Evolutionary conservation across 2,113 vertebrate genomes (phyloP).

Genomic region (Dunckerocampus dactyliophorus): DNA sequence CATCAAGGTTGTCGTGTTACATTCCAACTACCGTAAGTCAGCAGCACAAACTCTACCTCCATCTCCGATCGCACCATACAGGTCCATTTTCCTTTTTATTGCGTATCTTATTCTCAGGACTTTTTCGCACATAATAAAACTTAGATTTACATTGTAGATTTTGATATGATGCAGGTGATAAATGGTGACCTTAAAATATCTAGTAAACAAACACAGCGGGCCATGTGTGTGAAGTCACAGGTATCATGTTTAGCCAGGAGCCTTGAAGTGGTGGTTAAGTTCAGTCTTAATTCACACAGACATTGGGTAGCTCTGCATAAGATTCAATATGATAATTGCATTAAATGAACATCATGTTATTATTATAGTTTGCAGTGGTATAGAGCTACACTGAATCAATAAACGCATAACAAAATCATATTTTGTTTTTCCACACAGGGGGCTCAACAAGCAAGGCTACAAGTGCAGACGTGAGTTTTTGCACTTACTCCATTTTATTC

Average conservation of each 20-base stretch:
- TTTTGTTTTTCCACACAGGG: slow-evolving; percentile 70
- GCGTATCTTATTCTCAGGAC: neutral
- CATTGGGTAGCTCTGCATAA: too few relatives aligned
- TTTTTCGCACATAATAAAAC: neutral
- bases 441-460: slow-evolving; percentile 96
- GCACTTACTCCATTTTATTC: neutral
- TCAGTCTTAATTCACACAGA: too few relatives aligned
- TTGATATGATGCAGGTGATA: too few relatives aligned
- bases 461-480: slow-evolving; percentile 92
- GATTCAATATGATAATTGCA: too few relatives aligned
- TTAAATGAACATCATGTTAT: too few relatives aligned
- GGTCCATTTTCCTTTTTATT: slow-evolving; percentile 1
- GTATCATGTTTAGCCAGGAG: too few relatives aligned
- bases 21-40: slow-evolving; percentile 26
- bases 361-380: too few relatives aligned
- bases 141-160: too few relatives aligned
- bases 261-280: too few relatives aligned
- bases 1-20: slow-evolving; percentile 23
- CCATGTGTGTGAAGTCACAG: too few relatives aligned
- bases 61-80: neutral
- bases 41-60: slow-evolving; percentile 5
- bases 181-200: too few relatives aligned
- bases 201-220: too few relatives aligned
- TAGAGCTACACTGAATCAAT: neutral
- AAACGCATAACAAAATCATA: neutral